Evolutionary conservation across 2,797 vertebrate species (phyloP).

Genomic region (Lagocephalus sceleratus): DNA sequence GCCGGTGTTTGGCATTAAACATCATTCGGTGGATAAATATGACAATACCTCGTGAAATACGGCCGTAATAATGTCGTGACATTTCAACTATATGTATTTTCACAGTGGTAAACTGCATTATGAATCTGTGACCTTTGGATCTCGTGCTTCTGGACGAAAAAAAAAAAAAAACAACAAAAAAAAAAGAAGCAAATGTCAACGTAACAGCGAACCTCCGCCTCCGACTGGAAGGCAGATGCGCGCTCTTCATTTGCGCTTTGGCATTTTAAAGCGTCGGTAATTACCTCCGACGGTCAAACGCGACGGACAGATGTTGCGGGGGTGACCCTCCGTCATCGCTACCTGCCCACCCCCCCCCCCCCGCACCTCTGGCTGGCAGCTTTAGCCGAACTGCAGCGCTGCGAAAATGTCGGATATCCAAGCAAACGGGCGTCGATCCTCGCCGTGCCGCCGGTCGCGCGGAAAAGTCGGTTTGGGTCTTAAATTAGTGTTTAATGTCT

Average conservation of each 20-base stretch:
- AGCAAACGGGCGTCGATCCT: too few species aligned
- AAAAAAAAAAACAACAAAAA: conserved; percentile 42
- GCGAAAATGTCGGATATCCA: too few species aligned
- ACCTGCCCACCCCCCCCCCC: too few species aligned
- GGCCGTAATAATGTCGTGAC: conserved; percentile 68
- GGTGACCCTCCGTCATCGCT: conserved; percentile 7
- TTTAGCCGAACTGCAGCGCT: too few species aligned
- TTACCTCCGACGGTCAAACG: conserved; percentile 18
- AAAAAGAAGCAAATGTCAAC: conserved; percentile 53
- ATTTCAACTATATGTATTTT: conserved; percentile 72
- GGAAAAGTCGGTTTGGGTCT: too few species aligned
- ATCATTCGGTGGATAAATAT: conserved; percentile 52
- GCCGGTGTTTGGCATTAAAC: conserved; percentile 58
- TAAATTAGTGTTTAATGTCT: too few species aligned
- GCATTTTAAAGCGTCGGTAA: conserved; percentile 31
- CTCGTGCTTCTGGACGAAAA: conserved; percentile 60
- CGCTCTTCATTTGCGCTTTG: conserved; percentile 29
- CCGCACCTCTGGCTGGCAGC: too few species aligned
- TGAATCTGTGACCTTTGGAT: conserved; percentile 68
- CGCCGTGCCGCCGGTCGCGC: too few species aligned
- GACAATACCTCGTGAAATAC: conserved; percentile 64
- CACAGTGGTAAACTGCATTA: conserved; percentile 67
- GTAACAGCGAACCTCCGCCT: conserved; percentile 41
- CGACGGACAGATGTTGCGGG: not conserved
- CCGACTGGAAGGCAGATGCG: conserved; percentile 11